A percentile compares a stretch with the other conserved stretches of the same genome.
phyloP scores from a whole-genome alignment of 2,888 invertebrate genomes.

The Ecliptopera silaceata region DNA sequence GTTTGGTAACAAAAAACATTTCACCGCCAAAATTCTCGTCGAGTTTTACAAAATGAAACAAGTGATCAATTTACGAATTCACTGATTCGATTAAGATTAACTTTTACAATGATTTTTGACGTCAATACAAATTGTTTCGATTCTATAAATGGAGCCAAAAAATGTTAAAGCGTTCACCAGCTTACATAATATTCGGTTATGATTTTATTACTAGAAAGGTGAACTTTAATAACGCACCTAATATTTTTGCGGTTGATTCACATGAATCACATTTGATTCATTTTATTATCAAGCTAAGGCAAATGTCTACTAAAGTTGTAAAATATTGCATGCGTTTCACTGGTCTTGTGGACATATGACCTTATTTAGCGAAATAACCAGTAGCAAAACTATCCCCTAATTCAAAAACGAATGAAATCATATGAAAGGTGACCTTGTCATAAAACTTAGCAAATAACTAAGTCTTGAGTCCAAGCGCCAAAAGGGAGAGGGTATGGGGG shows the following conservation, averaged over 20 bases:
- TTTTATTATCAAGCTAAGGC: not conserved
- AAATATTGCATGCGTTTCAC: not conserved
- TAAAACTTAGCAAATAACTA: too few relatives aligned
- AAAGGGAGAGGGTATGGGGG: too few relatives aligned
- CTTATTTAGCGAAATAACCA: not conserved
- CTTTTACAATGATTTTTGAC: constrained; percentile 1
- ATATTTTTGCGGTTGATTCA: not conserved
- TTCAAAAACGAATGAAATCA: constrained; percentile 1
- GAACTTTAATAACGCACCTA: not conserved
- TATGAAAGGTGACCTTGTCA: too few relatives aligned
- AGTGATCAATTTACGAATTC: constrained; percentile 3
- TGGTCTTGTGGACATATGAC: not conserved
- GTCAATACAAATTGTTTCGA: constrained; percentile 9
- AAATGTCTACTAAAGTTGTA: not conserved
- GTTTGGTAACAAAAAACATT: too few relatives aligned
- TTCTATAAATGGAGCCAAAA: not conserved
- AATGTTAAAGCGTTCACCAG: not conserved
- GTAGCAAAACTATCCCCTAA: not conserved
- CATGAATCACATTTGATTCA: not conserved
- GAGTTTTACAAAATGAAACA: not conserved
- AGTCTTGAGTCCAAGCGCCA: too few relatives aligned
- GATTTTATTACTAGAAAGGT: not conserved
- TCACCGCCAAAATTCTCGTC: too few relatives aligned
- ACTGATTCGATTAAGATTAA: constrained; percentile 12
- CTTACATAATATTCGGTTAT: not conserved